Evolutionary conservation across 2,888 invertebrate genomes (phyloP).

Genomic region (Lithophane semibrunnea): DNA sequence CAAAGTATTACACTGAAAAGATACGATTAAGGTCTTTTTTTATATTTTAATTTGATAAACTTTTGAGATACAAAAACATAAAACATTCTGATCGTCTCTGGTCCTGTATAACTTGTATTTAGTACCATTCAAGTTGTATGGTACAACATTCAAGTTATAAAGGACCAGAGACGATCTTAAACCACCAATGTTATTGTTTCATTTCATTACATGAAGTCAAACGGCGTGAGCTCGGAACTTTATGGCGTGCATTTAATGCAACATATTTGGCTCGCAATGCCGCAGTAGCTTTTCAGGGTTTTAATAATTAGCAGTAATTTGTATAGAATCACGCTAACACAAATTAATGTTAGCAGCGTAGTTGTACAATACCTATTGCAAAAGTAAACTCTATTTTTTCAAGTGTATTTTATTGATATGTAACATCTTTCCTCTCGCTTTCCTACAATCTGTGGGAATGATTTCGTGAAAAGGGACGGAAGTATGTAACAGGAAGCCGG

Average conservation of each 20-base stretch:
- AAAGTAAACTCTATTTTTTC: not conserved
- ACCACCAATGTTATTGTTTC: not conserved
- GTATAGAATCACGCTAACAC: not conserved
- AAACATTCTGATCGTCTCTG: not conserved
- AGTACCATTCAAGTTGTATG: no score
- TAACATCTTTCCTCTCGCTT: no score
- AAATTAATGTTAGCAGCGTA: not conserved
- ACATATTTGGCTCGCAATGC: not conserved
- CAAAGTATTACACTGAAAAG: not conserved
- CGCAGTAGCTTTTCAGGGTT: slow-evolving; percentile 22
- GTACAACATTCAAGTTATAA: no score
- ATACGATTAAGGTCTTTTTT: not conserved
- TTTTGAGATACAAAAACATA: not conserved
- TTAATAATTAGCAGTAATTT: not conserved
- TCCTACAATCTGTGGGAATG: no score
- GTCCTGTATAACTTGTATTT: not conserved
- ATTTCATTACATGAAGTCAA: not conserved
- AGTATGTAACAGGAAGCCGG: no score
- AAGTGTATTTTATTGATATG: no score
- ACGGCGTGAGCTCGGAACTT: not conserved
- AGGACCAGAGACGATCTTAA: not conserved
- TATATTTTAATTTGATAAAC: not conserved
- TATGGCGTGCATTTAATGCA: not conserved
- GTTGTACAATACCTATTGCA: not conserved
- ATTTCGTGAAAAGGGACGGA: no score